Base-by-base conservation (phyloP, 2,888 invertebrate genomes). In the Emesis russula region DNA sequence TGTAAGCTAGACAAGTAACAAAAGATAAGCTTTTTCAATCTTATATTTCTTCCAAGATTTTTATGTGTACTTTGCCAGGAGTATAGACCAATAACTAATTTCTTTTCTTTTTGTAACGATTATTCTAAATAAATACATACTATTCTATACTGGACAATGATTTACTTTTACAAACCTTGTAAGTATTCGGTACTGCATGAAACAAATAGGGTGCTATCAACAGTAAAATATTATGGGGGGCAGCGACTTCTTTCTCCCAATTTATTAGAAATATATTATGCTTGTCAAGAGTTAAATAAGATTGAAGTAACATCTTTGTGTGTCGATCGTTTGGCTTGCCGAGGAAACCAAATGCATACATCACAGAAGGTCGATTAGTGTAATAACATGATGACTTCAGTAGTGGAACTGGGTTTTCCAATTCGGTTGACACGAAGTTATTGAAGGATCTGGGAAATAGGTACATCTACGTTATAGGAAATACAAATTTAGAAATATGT, bases 291-390 rank as follows among this genome's bases (percentile, higher is more conserved):
- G 93, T 90, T 48, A 98, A 92, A 86, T 97, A 98, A 0, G 97
- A 97, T 1, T 92, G 77, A 11, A 98, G 92, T 0, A 98, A 95
- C 0, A 97, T 98, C 0, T 91, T 83, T 0, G 91, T 87, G 18
- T 91, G 95, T 2, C 97, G 97, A n/a, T 96, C 92, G 2, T 41
- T 36, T 4, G 36, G 11, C 0, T 15, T 11, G 13, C 31, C 25
- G 44, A 48, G 81, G 94, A 97, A 98, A 0, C 98, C 98, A 86
- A 98, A 98, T 1, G 97, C 97, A 93, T 98, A 98, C 25, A 98
- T 74, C 0, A 98, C 81, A 0, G 97, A 98, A 0, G 97, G 97
- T 0, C 96, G 88, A 0, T 91, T 90, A 4, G 86, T 90, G 87
- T 98, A 96, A 73, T 97, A 95, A 94, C 97, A 98, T 3, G 96